Conservation (phyloP, 2,888 invertebrate species). For the Criorhina ranunculi region DNA sequence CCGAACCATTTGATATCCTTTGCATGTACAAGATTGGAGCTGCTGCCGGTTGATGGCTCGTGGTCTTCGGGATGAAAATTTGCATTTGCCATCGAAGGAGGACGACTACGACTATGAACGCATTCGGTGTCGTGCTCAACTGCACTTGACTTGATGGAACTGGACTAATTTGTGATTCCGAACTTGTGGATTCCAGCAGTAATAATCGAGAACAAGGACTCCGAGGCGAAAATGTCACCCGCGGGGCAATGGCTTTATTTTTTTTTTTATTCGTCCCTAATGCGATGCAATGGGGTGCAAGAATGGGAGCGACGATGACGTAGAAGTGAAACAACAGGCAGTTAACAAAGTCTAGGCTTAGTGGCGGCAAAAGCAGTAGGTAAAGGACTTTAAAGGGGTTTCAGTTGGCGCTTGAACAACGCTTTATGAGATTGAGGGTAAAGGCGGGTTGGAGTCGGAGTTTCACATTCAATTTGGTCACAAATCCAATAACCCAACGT, state of each 20-base stretch:
- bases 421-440: background rate
- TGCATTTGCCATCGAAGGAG: slow-evolving; percentile 64
- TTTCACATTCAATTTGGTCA: no score
- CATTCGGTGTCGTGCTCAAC: slow-evolving; percentile 41
- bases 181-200: slow-evolving; percentile 67
- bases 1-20: slow-evolving; percentile 70
- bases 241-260: slow-evolving; percentile 28
- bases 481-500: no score
- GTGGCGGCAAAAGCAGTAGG: background rate
- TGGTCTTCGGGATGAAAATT: slow-evolving; percentile 56
- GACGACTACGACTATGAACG: slow-evolving; percentile 4
- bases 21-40: slow-evolving; percentile 67
- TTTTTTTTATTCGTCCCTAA: slow-evolving; percentile 14
- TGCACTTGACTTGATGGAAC: slow-evolving; percentile 68
- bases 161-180: slow-evolving; percentile 75
- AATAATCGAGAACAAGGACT: slow-evolving; percentile 72
- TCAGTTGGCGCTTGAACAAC: background rate
- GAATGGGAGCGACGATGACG: background rate
- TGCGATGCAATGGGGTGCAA: slow-evolving; percentile 3
- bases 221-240: slow-evolving; percentile 57
- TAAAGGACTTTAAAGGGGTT: slow-evolving; percentile 8
- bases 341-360: slow-evolving; percentile 2
- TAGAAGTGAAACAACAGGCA: background rate
- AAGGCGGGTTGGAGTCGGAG: no score
- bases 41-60: background rate